Base-by-base conservation (phyloP, 2,113 vertebrate species). In the Peromyscus californicus region DNA sequence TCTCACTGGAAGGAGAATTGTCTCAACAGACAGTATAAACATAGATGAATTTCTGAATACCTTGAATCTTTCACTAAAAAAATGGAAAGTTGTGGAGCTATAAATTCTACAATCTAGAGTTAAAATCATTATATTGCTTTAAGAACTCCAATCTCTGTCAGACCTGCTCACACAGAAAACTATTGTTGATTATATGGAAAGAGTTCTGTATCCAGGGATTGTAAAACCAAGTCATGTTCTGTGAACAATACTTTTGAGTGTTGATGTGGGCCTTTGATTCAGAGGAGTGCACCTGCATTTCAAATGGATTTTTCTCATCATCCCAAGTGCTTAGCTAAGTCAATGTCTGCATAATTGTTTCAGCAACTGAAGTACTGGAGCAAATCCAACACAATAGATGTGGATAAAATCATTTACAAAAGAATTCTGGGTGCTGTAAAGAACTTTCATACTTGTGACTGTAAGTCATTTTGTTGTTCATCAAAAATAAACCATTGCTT, bases 251-350 rank as follows among this genome's bases (percentile, higher is more conserved):
- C 61, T 86, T 97, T 78, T 13, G 59, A 93, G 72, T 16, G 42
- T 79, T 96, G 74, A 76, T 88, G 69, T 91, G 86, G 93, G 31
- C 72, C 78, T 94, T 83, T 89, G 65, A 96, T 48, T 94, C 78
- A 94, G 89, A 92, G 67, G 82, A 75, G 74, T 85, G 84, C 70
- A 92, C 57, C n/a, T 91, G 80, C 75, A 70, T 92, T 90, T 88
- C 75, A 89, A 84, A 88, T 90, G 29, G 57, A 72, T 92, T 88
- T 92, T 88, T 54, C 67, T 79, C 69, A 90, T 69, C 48, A 92
- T 65, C 45, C 51, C 45, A 54, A 91, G n/a, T 75, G 33, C 26
- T 90, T n/a, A n/a, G 54, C 57, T 91, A 93, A 88, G 84, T 70
- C 63, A 95, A 12, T 45, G 39, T 74, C 13, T 84, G 84, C 42